Evolutionary conservation across 2,888 invertebrate species (phyloP), one percentile per base, ranked within the genome.

Genomic region (Crepidodera aurea): DNA sequence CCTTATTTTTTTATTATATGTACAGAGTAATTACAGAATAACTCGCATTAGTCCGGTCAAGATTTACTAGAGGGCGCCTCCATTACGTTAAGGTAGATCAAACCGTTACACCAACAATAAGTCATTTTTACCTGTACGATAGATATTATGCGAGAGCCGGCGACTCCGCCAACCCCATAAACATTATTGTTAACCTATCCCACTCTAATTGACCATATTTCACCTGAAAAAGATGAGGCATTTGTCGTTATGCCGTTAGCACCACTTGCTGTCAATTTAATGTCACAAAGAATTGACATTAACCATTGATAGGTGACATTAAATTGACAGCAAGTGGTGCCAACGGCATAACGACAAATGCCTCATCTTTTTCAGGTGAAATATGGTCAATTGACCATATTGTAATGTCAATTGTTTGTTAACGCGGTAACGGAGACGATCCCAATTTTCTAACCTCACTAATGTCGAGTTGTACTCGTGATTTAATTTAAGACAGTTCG

Each of bases 401-500:
- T 25, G 3, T 25, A 4, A 25, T 25, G n/a, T n/a, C n/a, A n/a
- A n/a, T n/a, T n/a, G n/a, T n/a, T n/a, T n/a, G n/a, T n/a, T n/a
- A n/a, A n/a, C n/a, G n/a, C n/a, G n/a, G n/a, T n/a, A n/a, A n/a
- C n/a, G n/a, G n/a, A n/a, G n/a, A n/a, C n/a, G n/a, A n/a, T n/a
- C n/a, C n/a, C n/a, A n/a, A n/a, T n/a, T n/a, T n/a, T 13, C 4
- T 40, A 40, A 18, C 18, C 15, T 46, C 22, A 18, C 7, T 42
- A 42, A 10, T 12, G 8, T 27, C 13, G 10, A 19, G 7, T 8
- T 22, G 5, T 46, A 25, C 25, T 10, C 10, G 5, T 2, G 3
- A 19, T 6, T 10, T 22, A 12, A 7, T 34, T 85, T 91, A 98
- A 2, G 98, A 98, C n/a, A 99, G 86, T 83, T 99, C 99, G 81